Conservation (phyloP, 2,888 invertebrate species). For the Hemistola chrysoprasaria region DNA sequence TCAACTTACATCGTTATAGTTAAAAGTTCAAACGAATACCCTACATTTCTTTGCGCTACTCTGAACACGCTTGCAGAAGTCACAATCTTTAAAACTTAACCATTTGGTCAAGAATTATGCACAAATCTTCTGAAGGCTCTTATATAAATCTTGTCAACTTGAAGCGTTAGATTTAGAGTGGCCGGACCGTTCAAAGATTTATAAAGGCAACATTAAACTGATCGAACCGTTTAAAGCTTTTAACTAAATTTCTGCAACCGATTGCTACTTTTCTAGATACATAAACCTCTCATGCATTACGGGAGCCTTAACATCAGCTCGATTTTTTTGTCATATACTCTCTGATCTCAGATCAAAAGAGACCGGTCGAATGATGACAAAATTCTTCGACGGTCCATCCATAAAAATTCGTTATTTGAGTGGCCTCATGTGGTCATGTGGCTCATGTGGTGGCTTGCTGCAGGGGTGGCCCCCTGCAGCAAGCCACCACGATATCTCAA, state of each 20-base stretch:
- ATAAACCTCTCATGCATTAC: constrained; percentile 9
- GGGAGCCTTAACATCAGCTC: too few species aligned
- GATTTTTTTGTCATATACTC: too few species aligned
- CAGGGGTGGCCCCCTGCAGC: too few species aligned
- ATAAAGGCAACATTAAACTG: constrained; percentile 63
- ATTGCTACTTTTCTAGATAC: constrained; percentile 26
- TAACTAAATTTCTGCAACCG: constrained; percentile 30
- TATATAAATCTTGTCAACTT: constrained; percentile 61
- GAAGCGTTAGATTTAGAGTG: constrained; percentile 62
- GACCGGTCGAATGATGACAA: constrained; percentile 50
- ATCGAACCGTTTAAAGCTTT: constrained; percentile 49
- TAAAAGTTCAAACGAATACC: constrained; percentile 33
- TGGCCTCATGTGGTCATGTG: too few species aligned
- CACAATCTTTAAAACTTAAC: constrained; percentile 34
- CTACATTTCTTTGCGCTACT: constrained; percentile 8
- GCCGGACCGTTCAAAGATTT: constrained; percentile 60
- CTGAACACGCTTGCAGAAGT: constrained; percentile 22
- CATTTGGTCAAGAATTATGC: constrained; percentile 41
- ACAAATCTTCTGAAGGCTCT: constrained; percentile 52
- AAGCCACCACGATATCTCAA: too few species aligned
- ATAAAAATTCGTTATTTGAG: constrained; percentile 54
- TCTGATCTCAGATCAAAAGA: constrained; percentile 65
- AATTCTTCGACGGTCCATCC: constrained; percentile 52
- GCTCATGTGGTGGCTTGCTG: too few species aligned
- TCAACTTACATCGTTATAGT: constrained; percentile 38